Evolutionary conservation across 2,113 vertebrate species (phyloP), one percentile per base, ranked within the genome.

Genomic region (Sturnus vulgaris): DNA sequence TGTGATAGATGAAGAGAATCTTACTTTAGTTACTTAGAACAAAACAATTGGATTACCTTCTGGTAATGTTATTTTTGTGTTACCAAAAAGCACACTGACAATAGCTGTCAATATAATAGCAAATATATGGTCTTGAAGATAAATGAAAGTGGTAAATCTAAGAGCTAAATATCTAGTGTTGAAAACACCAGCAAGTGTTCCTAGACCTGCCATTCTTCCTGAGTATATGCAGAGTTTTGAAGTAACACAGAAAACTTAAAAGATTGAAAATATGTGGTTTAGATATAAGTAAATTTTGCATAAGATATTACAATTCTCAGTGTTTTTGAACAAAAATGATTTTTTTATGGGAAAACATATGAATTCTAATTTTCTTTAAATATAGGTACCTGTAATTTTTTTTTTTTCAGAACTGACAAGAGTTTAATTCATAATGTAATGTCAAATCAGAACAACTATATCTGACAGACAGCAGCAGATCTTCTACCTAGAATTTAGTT

Each of bases 1-100:
- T 30, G 11, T 11, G 23, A 46, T 7, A 77, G 59, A 44, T 0
- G 0, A 78, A n/a, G 15, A 2, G 0, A 2, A 52, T 87, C 20
- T 31, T 75, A 20, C 31, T 80, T 76, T 20, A 52, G 1, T 37
- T 66, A 65, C 25, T 55, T 69, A 50, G 35, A 55, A 60, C 12
- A 47, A 30, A 75, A 37, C 2, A 75, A 64, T 56, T 52, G n/a
- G 7, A 8, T n/a, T 47, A 28, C 8, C 4, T 47, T 47, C 3
- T 30, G n/a, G 7, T 35, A 44, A 7, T 16, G 17, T 53, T 53
- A 39, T 46, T 23, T 68, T 35, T 56, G 11, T 35, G 7, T 60
- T 78, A 57, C 11, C 1, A 2, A 66, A 75, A 70, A 52, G 1
- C 9, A 60, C n/a, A 33, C 19, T 49, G 12, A 30, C 39, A 55